Evolutionary conservation across 1,140 invertebrate species (phyloP), one percentile per base, ranked within the genome.

Genomic region (Drosophila elegans): DNA sequence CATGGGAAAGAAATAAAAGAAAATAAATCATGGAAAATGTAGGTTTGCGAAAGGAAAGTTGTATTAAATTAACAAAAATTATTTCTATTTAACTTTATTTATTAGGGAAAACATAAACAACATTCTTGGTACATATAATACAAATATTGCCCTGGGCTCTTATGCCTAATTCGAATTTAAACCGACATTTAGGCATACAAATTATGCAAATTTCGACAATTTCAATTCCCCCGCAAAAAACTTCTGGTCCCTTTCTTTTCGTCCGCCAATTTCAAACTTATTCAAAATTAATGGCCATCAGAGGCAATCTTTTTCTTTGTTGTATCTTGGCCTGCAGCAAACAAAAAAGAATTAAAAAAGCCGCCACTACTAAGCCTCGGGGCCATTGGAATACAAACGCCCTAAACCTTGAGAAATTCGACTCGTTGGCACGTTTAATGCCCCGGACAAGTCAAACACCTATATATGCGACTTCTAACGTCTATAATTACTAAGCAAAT

Each of bases 371-470:
- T 41, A 56, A 57, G 74, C 74, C 74, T 62, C 64, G 74, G 64
- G 74, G 63, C 73, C 42, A 76, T 61, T 55, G 55, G 66, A 69
- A 60, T 51, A 54, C 32, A 42, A 69, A 64, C 71, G 83, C 83
- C 83, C 83, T 86, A 79, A 86, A 86, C 75, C 66, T 62, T 76
- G 52, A 67, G 69, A 61, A 79, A 72, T 71, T 67, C 63, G 77
- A 71, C 34, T 71, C 64, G 64, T 57, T 79, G 83, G 75, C 64
- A 79, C 79, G 82, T 86, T 88, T 83, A 88, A 82, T 86, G 83
- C 69, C 66, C 69, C 57, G 39, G 12, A 74, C 60, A 59, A 76
- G 61, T 67, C 75, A 76, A 61, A 88, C 66, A 67, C 57, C 80
- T 56, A 71, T 62, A 48, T 57, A 55, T 61, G 60, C 29, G 74